A percentile compares a stretch with the other conserved stretches of the same genome.
phyloP scores from a whole-genome alignment of 1,140 invertebrate species.

The Chrysopa pallens region DNA sequence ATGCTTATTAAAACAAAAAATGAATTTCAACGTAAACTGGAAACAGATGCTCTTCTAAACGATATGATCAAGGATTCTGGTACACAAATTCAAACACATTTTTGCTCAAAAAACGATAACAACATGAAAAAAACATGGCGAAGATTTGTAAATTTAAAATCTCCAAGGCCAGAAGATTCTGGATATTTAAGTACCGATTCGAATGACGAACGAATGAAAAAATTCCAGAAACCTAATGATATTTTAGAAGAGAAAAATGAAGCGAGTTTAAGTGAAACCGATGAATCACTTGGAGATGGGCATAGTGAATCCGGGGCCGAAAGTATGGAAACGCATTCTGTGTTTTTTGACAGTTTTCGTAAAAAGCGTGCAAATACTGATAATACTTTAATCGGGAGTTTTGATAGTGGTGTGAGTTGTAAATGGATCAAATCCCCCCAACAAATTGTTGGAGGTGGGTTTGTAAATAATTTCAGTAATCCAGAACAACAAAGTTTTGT shows the following conservation, averaged over 20 bases:
- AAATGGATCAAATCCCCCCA: not conserved
- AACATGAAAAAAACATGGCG: conserved; percentile 25
- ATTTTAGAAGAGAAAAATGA: too few relatives aligned
- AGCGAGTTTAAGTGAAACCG: conserved; percentile 50
- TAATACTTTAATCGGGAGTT: too few relatives aligned
- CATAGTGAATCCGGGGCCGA: conserved; percentile 69
- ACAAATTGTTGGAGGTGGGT: not conserved
- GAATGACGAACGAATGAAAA: conserved; percentile 27
- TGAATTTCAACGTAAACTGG: too few relatives aligned
- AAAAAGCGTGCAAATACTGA: conserved; percentile 16
- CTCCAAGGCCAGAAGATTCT: conserved; percentile 33
- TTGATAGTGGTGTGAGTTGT: conserved; percentile 11
- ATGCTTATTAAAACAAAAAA: too few relatives aligned
- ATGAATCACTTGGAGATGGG: conserved; percentile 51
- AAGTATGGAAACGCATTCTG: conserved; percentile 66
- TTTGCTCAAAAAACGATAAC: conserved; percentile 20
- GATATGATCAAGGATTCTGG: too few relatives aligned
- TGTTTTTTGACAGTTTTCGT: conserved; percentile 48
- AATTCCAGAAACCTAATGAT: conserved; percentile 21
- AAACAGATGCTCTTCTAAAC: too few relatives aligned
- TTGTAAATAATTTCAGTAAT: not conserved
- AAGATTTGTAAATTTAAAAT: conserved; percentile 23
- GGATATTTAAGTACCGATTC: conserved; percentile 64
- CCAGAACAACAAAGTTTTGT: not conserved
- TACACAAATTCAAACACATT: too few relatives aligned